Conservation (phyloP, 53 echinoderm and acorn worm species). For the Paracentrotus lividus region DNA sequence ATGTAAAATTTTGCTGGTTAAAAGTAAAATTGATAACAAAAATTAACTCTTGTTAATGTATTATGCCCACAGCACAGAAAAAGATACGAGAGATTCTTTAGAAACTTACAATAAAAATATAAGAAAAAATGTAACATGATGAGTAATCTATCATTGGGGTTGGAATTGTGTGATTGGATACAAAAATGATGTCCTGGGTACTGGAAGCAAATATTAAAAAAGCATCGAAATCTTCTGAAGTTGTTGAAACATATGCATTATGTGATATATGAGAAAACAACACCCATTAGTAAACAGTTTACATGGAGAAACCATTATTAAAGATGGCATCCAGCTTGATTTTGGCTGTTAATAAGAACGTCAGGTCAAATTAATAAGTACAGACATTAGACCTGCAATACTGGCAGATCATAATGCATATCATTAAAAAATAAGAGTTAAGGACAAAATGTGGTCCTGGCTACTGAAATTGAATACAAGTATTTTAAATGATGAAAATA, state of each 20-base stretch:
- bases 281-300: neutral
- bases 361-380: neutral
- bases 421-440: neutral
- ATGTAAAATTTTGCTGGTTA: slow-evolving; percentile 9
- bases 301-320: slow-evolving; percentile 11
- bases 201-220: neutral
- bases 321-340: neutral
- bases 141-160: neutral
- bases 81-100: neutral
- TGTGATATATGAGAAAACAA: slow-evolving; percentile 1
- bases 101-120: neutral
- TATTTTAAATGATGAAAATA: neutral
- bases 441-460: neutral
- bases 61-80: neutral
- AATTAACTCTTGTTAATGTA: neutral
- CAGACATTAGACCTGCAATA: slow-evolving; percentile 40
- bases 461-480: slow-evolving; percentile 34
- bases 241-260: neutral
- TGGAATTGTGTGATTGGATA: neutral
- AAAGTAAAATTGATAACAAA: neutral
- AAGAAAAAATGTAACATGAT: neutral
- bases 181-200: neutral
- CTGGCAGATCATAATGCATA: slow-evolving; percentile 8
- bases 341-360: slow-evolving; percentile 7
- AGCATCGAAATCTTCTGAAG: neutral